Evolutionary conservation across 2,113 vertebrate genomes (phyloP).

Genomic region (Rynchops niger): DNA sequence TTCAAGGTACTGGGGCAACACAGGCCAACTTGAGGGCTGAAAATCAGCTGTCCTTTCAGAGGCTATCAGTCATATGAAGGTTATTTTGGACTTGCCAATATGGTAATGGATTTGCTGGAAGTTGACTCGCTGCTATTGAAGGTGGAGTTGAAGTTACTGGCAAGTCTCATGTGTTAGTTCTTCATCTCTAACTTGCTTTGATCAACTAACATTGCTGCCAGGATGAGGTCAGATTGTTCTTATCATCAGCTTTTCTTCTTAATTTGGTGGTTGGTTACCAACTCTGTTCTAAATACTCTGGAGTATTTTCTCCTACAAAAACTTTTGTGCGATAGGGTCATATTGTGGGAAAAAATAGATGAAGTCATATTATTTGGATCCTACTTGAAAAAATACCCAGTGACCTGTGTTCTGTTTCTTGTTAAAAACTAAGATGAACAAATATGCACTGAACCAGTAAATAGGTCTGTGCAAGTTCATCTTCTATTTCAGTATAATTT

Average conservation of each 20-base stretch:
- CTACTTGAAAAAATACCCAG: background rate
- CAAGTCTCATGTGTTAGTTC: background rate
- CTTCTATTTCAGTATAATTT: background rate
- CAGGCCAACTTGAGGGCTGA: background rate
- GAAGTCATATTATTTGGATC: background rate
- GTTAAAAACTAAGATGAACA: background rate
- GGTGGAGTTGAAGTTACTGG: background rate
- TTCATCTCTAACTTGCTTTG: constrained; percentile 2
- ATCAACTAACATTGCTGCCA: background rate
- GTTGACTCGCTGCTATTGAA: background rate
- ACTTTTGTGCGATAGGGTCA: background rate
- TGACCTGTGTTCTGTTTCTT: background rate
- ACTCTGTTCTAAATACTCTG: background rate
- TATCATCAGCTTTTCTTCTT: background rate
- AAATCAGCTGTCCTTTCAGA: background rate
- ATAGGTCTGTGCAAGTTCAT: background rate
- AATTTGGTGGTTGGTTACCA: background rate
- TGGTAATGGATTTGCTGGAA: background rate
- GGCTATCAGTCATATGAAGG: background rate
- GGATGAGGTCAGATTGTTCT: background rate
- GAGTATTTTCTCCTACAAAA: background rate
- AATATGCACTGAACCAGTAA: background rate
- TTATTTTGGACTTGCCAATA: background rate
- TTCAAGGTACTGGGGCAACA: background rate
- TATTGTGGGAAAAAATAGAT: background rate